Base-by-base conservation (phyloP, 2,113 vertebrate species). In the Phoxinus phoxinus region DNA sequence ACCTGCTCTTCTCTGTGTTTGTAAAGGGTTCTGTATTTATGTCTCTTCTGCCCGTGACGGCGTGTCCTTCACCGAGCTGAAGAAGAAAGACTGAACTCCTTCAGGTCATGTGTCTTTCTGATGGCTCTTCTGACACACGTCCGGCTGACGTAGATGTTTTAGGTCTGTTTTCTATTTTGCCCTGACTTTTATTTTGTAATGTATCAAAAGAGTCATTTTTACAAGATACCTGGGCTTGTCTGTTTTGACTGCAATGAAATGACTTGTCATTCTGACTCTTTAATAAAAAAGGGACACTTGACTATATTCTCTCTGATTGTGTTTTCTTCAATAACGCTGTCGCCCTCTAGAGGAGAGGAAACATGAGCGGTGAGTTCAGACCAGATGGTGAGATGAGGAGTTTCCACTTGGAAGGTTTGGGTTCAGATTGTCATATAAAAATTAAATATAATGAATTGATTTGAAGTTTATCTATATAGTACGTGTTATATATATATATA, bases 251-350 rank as follows among this genome's bases (percentile, higher is more conserved):
- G 93, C 91, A 91, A 93, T 94, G 92, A 92, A 93, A 92, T 94
- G 93, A 94, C 94, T 94, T 94, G 93, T 95, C 88, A 86, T 92
- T 95, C 93, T 94, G 93, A 94, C 93, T 94, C 91, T 93, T 93
- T 87, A 93, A 91, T 90, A 84, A 87, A 88, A 88, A 85, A 86
- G 53, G 61, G 65, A 90, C 27, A 77, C 76, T 51, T 80, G 78
- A 48, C n/a, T 6, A 65, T 25, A 48, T 23, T 23, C n/a, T 46
- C n/a, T 44, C 41, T 65, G 78, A 2, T 27, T 65, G 15, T 30
- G 13, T 81, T 48, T 79, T 53, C 56, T 74, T n/a, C 23, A 61
- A 12, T 27, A 51, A 48, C 44, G 8, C 72, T 91, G 91, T 86
- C 88, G 88, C 90, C 90, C 88, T 88, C 91, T 90, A 85, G 89